Base-by-base conservation (phyloP, 2,888 invertebrate genomes). In the Proisotoma minuta region DNA sequence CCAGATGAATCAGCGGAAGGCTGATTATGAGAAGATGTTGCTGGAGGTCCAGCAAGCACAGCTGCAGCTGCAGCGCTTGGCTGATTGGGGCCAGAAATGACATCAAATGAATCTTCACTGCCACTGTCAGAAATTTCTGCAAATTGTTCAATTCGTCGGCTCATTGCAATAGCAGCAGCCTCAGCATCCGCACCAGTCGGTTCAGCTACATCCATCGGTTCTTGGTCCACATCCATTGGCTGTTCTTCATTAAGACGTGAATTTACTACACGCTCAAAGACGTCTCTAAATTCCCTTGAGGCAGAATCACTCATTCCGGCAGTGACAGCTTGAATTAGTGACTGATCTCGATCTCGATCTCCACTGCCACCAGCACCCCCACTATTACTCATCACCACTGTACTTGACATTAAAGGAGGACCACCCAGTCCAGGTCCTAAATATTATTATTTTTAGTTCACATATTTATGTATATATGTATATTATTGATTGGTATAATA, bases 201-300 rank as follows among this genome's bases (percentile, higher is more conserved):
- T 24, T 23, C 50, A 1, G 34, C n/a, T 3, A 3, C 43, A 24
- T 40, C 43, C 18, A 18, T 15, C 3, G 15, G 54, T 29, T 54
- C 57, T 57, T 61, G 62, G 39, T 68, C 68, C 3, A 68, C 66
- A 59, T 68, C 68, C 68, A 68, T 68, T 2, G 68, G 68, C 47
- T 62, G 63, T 5, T 66, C 68, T 53, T 68, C 68, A 18, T 52
- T 60, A 18, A 23, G 52, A 18, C 51, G 26, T 5, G 57, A 39
- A n/a, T 53, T 57, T 1, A 40, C 58, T 4, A 58, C 62, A 18
- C 62, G 15, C n/a, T 48, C 28, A 27, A 52, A 57, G 1, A 43
- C 53, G 28, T 57, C 62, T 24, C 53, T 2, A 18, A 56, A 27
- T 49, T 54, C 18, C 39, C 40, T 23, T 8, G 61, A 50, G 12